Conservation (phyloP, 2,113 vertebrate species). For the Tinamus guttatus region DNA sequence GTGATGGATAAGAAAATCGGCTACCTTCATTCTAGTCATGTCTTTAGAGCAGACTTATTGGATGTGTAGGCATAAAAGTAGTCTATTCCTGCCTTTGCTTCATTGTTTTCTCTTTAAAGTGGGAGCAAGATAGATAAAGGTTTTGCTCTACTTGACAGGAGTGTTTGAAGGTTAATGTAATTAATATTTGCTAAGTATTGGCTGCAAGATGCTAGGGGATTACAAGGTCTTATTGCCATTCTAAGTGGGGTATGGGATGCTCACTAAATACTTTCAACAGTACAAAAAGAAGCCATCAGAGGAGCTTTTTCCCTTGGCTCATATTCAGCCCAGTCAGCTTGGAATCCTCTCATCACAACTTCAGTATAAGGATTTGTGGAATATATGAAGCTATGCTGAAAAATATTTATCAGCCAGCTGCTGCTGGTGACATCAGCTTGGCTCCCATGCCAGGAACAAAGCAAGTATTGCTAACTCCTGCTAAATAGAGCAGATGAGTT, state of each 20-base stretch:
- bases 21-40: not conserved
- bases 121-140: not conserved
- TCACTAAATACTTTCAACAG: not conserved
- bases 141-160: not conserved
- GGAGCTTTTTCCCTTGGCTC: not conserved
- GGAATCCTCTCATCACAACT: not conserved
- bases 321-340: not conserved
- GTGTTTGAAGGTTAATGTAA: not conserved
- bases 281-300: not conserved
- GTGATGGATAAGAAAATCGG: not conserved
- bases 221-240: not conserved
- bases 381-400: not conserved
- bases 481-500: constrained; percentile 45
- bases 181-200: not conserved
- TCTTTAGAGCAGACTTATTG: not conserved
- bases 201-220: not conserved
- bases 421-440: constrained; percentile 17
- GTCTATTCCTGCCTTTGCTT: not conserved
- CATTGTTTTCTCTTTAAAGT: not conserved
- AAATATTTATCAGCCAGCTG: constrained; percentile 15
- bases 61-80: not conserved
- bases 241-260: not conserved
- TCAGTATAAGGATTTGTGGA: not conserved
- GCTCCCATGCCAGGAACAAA: not conserved
- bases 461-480: not conserved